Base-by-base conservation (phyloP, 2,888 invertebrate species). In the Lymantria dispar region DNA sequence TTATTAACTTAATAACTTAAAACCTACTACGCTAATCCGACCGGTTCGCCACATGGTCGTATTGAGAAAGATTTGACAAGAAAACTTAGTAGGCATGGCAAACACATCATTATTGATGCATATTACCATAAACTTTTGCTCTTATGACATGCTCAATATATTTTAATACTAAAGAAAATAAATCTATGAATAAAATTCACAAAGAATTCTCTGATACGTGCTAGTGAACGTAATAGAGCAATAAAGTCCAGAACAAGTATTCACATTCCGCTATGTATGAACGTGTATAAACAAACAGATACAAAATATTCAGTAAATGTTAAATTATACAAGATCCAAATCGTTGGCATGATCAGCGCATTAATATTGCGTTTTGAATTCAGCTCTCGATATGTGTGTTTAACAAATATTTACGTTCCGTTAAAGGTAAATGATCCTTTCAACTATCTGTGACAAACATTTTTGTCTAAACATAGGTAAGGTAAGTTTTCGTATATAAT, bases 361-460 rank as follows among this genome's bases (percentile, higher is more conserved):
- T 67, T 65, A 63, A 63, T 67, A 65, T 63, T 64, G 54, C 59
- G 58, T 67, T 72, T 64, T 61, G 66, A 68, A 71, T 70, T 71
- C 61, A 56, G 55, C 58, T 51, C 56, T 64, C 55, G 62, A 66
- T 55, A 61, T 54, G 47, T 50, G 50, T 58, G 51, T 55, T 56
- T 50, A 47, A 56, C 56, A 56, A 62, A 59, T 68, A 38, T 45
- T 52, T 45, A 52, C 33, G 48, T 50, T 54, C 48, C 37, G 52
- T 39, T 50, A 56, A 60, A 62, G 60, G 64, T 56, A 60, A 66
- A 60, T 43, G 58, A 54, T 64, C 13, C 14, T 1, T 15, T 54
- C 50, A 33, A 51, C 45, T 48, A 59, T 60, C 47, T 43, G 47
- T 42, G 36, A 43, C 47, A 38, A 38, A 38, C 38, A 38, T n/a